phyloP scores from a whole-genome alignment of 2,888 invertebrate genomes.

The Perithous albicinctus region DNA sequence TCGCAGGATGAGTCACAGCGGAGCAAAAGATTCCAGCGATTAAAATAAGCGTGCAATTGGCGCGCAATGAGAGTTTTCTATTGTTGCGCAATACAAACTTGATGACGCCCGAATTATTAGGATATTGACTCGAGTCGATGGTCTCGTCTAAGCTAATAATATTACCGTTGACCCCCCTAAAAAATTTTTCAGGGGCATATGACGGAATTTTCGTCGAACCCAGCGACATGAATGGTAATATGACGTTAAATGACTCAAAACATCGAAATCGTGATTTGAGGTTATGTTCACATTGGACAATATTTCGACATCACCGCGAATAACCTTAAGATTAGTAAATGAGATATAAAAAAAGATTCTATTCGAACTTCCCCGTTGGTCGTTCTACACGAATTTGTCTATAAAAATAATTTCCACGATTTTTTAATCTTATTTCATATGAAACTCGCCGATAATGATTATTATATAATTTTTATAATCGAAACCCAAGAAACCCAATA shows the following conservation, averaged over 20 bases:
- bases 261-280: not conserved
- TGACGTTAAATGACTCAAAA: conserved; percentile 18
- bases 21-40: conserved; percentile 23
- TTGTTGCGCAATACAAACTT: conserved; percentile 65
- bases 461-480: conserved; percentile 12
- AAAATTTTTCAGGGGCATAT: conserved; percentile 59
- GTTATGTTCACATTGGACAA: not conserved
- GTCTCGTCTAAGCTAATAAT: conserved; percentile 63
- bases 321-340: not conserved
- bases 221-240: conserved; percentile 66
- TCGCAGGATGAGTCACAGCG: conserved; percentile 5
- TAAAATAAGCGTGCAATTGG: conserved; percentile 30
- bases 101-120: conserved; percentile 55
- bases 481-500: not conserved
- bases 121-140: conserved; percentile 48
- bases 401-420: not conserved
- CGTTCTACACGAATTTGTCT: not conserved
- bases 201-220: conserved; percentile 42
- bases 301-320: not conserved
- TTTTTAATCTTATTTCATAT: not conserved
- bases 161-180: conserved; percentile 69
- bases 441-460: not conserved
- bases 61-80: conserved; percentile 41
- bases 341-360: not conserved
- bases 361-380: not conserved